phyloP scores from a whole-genome alignment of 2,113 vertebrate species.

The Microcebus ravelobensis region DNA sequence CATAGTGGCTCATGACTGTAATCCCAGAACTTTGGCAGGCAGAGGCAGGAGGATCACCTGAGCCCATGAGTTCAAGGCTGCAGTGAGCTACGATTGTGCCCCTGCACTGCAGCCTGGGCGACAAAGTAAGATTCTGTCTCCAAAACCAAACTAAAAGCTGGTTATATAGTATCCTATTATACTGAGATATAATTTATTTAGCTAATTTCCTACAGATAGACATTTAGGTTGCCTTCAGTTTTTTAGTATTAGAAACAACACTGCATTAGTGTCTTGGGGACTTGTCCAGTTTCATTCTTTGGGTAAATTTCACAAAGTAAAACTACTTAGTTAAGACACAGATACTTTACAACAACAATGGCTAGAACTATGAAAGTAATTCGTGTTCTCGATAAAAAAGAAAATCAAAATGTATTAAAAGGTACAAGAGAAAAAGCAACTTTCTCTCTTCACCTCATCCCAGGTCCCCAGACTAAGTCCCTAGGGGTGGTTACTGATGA shows the following conservation, averaged over 20 bases:
- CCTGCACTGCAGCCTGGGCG: no score
- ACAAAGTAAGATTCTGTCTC: no score
- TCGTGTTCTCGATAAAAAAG: background rate
- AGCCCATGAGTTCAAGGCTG: no score
- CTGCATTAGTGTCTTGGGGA: background rate
- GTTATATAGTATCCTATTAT: background rate
- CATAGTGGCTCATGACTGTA: no score
- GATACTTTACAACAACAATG: background rate
- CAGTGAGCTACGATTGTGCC: no score
- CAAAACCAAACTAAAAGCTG: background rate
- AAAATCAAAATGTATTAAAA: background rate
- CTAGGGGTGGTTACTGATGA: background rate
- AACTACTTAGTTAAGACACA: constrained; percentile 11
- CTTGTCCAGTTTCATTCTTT: background rate
- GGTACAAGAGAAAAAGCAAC: background rate
- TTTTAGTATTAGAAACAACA: background rate
- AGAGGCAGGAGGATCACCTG: no score
- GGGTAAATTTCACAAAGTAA: background rate
- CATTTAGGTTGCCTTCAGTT: background rate
- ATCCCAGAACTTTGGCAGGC: no score
- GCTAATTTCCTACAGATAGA: background rate
- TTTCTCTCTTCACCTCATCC: background rate
- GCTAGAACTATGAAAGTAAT: background rate
- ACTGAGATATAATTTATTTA: background rate
- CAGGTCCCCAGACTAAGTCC: background rate